Evolutionary conservation across 2,888 invertebrate species (phyloP), one percentile per base, ranked within the genome.

Genomic region (Strigamia maritima): DNA sequence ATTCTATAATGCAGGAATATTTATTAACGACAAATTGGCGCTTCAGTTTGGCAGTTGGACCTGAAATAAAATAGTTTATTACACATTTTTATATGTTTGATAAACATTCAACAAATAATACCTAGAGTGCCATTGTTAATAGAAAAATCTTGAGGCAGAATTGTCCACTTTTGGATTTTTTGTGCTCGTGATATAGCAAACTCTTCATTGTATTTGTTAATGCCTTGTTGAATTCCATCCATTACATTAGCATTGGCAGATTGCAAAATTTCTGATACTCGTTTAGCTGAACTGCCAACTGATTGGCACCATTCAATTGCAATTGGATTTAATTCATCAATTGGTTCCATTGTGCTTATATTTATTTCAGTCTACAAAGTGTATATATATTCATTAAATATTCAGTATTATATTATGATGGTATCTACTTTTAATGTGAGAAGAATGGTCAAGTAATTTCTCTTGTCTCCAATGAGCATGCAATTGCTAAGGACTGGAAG

Each of bases 381-480:
- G 6, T 35, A 35, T 8, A 35, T 35, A 1, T 1, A 35, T 35
- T 35, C 8, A 35, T 35, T 35, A 8, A 3, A 10, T 35, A 6
- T 35, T 35, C 10, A 1, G 6, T 6, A 35, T 8, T 0, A 0
- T 35, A 8, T 6, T 1, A 35, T 82, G 81, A 12, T 81, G 81
- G 6, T 80, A 80, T 2, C 19, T 86, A 93, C 94, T 91, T 94
- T 95, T n/a, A 97, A 87, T 0, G 95, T 93, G 80, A 97, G 87
- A 80, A 97, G 88, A 81, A 95, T 89, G 2, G 94, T 90, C 79
- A 97, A 90, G 88, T 93, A 97, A 87, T 96, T 97, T 82, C 91
- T 90, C 84, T 90, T 89, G 86, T 97, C 97, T 1, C 97, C 97
- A 82, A 97, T 90, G 44, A 97, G 89, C 85, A 96, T 91, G 2